Evolutionary conservation across 2,888 invertebrate species (phyloP).

Genomic region (Ophioninae sp.): DNA sequence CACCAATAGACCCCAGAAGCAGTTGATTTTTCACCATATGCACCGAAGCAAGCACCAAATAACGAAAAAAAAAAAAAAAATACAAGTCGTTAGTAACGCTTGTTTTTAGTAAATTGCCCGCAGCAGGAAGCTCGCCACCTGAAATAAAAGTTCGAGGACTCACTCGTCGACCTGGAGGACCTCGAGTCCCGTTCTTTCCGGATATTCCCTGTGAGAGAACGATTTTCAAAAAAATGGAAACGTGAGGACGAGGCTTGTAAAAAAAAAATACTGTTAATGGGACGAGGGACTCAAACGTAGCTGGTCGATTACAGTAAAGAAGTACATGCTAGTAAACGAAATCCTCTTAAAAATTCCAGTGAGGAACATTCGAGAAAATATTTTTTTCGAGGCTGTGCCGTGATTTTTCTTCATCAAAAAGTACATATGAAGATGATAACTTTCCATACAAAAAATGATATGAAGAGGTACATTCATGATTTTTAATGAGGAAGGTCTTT

Average conservation of each 20-base stretch:
- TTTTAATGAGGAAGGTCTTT: too few species aligned
- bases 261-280: not conserved
- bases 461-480: too few species aligned
- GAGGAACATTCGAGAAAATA: too few species aligned
- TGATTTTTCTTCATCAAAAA: too few species aligned
- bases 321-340: too few species aligned
- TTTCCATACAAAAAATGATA: too few species aligned
- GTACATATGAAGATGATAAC: too few species aligned
- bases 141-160: constrained; percentile 60
- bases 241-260: constrained; percentile 3
- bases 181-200: constrained; percentile 81
- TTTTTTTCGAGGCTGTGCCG: too few species aligned
- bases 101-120: constrained; percentile 26
- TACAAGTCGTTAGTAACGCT: constrained; percentile 23
- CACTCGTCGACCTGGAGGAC: constrained; percentile 78
- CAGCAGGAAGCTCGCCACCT: constrained; percentile 37
- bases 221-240: constrained; percentile 26
- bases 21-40: constrained; percentile 17
- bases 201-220: constrained; percentile 78
- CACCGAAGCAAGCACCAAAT: constrained; percentile 42
- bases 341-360: too few species aligned
- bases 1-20: constrained; percentile 31
- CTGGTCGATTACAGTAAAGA: too few species aligned
- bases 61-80: constrained; percentile 2
- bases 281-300: too few species aligned